These are phyloP conservation scores for Caenorhabditis sinica DNA, from an alignment of 2,888 invertebrate species.

Conservation along the genomic window DNA sequence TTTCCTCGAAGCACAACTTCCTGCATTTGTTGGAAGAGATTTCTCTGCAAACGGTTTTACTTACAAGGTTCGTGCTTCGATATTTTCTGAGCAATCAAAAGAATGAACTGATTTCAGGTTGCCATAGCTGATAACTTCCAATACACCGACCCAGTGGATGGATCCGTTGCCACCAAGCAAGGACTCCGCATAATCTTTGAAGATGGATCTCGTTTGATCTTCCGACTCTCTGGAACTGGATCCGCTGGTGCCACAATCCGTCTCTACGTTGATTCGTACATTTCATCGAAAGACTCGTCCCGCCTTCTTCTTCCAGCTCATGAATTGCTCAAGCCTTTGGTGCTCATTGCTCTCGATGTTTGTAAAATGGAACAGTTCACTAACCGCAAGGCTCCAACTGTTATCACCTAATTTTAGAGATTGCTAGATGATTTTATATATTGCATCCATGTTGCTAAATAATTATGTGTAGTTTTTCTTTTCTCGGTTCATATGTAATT, in stretches of 20 bases:
- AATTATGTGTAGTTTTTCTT: slow-evolving; percentile 38
- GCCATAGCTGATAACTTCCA: slow-evolving; percentile 94
- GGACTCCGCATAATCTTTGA: slow-evolving; percentile 95
- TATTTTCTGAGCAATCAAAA: too few species aligned
- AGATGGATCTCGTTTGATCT: slow-evolving; percentile 95
- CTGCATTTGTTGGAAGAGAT: slow-evolving; percentile 84
- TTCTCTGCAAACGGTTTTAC: slow-evolving; percentile 86
- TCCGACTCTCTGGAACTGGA: slow-evolving; percentile 97
- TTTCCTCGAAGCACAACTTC: slow-evolving; percentile 88
- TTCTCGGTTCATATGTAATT: slow-evolving; percentile 38
- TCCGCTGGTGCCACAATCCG: slow-evolving; percentile 98
- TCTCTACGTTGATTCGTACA: slow-evolving; percentile 91
- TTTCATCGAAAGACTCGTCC: slow-evolving; percentile 89
- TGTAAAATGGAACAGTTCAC: slow-evolving; percentile 91
- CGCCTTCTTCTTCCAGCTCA: slow-evolving; percentile 86
- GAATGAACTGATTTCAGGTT: slow-evolving; percentile 85
- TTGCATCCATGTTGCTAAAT: slow-evolving; percentile 37
- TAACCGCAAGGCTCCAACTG: slow-evolving; percentile 94
- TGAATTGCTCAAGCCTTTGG: slow-evolving; percentile 91
- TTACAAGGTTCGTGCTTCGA: slow-evolving; percentile 86
- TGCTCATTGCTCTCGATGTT: slow-evolving; percentile 92
- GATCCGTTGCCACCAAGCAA: slow-evolving; percentile 89
- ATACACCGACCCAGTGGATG: slow-evolving; percentile 96
- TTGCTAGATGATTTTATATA: slow-evolving; percentile 27
- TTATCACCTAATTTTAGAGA: slow-evolving; percentile 88